Conservation (phyloP, 2,113 vertebrate genomes). For the Laterallus jamaicensis region DNA sequence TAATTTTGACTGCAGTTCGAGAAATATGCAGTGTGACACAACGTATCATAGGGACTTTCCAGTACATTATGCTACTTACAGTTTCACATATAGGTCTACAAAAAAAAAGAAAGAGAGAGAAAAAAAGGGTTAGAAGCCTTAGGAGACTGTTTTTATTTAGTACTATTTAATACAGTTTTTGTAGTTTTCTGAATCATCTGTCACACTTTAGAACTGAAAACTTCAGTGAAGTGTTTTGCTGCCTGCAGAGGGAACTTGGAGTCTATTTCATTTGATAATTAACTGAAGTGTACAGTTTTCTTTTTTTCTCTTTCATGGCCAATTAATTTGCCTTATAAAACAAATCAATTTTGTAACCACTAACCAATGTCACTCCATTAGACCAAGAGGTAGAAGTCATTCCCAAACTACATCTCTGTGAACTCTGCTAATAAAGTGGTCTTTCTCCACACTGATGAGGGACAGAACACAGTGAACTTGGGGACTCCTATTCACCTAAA, state of each 20-base stretch:
- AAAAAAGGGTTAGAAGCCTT: neutral
- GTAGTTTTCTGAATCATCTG: neutral
- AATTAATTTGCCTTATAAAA: conserved; percentile 45
- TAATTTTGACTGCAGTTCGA: neutral
- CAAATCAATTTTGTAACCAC: neutral
- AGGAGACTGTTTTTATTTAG: neutral
- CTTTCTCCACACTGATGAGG: neutral
- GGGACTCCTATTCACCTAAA: neutral
- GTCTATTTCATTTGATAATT: conserved; percentile 1
- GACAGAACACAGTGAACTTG: neutral
- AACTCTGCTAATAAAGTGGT: neutral
- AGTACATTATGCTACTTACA: neutral
- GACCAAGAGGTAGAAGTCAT: neutral
- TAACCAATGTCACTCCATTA: neutral
- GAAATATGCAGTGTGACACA: neutral
- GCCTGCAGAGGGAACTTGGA: neutral
- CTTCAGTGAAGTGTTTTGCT: neutral
- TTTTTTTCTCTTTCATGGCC: neutral
- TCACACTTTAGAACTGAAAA: neutral
- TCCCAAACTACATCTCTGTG: neutral
- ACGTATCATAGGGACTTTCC: neutral
- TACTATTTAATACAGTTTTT: neutral
- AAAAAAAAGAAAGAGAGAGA: neutral
- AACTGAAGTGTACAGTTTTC: neutral
- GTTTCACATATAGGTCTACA: neutral